Base-by-base conservation (phyloP, 2,888 invertebrate species). In the Xestia rhomboidea region DNA sequence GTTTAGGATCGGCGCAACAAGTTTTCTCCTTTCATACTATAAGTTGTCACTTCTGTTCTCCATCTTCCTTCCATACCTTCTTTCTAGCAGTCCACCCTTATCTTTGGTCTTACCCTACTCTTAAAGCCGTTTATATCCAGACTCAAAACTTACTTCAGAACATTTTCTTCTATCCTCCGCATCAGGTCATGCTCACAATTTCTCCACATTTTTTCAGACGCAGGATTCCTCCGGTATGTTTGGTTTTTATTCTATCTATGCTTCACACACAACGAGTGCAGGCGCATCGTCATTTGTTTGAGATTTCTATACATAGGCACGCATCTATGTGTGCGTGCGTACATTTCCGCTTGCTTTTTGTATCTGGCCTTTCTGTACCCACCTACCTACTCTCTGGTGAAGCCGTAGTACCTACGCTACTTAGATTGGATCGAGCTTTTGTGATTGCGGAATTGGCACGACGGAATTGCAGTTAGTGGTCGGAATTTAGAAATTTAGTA, bases 401-500 rank as follows among this genome's bases (percentile, higher is more conserved):
- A 41, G 18, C 68, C 67, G 38, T 57, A 60, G 38, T 80, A 73
- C 44, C 66, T 62, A 38, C 62, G 60, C 76, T 78, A 77, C 87
- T 84, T 73, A 83, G 87, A 87, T 84, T 77, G 81, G 68, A 86
- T 77, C 75, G 68, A 73, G 84, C 77, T 86, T 80, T 85, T 84
- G 87, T 86, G 81, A 85, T 81, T 77, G 41, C 34, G 67, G 74
- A 68, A 87, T 85, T 84, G 81, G 83, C 69, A 68, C 76, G 74
- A 73, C 81, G 79, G 81, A 86, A 84, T 83, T 76, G 83, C 76
- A 74, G 83, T 83, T 73, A 72, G 83, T 67, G 79, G 78, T 63
- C 30, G 64, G 76, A 49, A 83, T 84, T 73, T 73, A 75, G 75
- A 71, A 78, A 85, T 85, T 73, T 82, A 62, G 83, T 82, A 73